Evolutionary conservation across 2,888 invertebrate species (phyloP).

Genomic region (Scaptomyza reducta): DNA sequence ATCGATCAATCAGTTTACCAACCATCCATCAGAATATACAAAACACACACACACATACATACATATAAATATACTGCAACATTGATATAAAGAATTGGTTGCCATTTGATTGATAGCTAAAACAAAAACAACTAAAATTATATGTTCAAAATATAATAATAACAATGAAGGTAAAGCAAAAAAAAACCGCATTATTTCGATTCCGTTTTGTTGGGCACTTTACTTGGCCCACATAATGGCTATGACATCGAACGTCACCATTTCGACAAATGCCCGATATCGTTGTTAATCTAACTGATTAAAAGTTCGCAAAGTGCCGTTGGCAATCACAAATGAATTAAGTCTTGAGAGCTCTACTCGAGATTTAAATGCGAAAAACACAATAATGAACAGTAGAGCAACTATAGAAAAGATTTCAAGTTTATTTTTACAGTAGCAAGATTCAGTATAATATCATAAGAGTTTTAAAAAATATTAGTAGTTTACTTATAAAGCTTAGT

Average conservation of each 20-base stretch:
- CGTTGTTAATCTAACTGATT: slow-evolving; percentile 44
- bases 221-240: slow-evolving; percentile 41
- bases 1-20: slow-evolving; percentile 74
- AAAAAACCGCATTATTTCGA: slow-evolving; percentile 43
- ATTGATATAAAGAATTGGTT: slow-evolving; percentile 28
- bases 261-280: slow-evolving; percentile 24
- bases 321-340: slow-evolving; percentile 18
- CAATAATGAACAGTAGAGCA: not conserved
- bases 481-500: no score
- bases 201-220: slow-evolving; percentile 35
- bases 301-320: slow-evolving; percentile 4
- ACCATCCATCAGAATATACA: slow-evolving; percentile 63
- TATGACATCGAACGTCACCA: slow-evolving; percentile 36
- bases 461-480: no score
- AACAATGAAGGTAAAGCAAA: slow-evolving; percentile 18
- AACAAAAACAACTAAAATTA: slow-evolving; percentile 5
- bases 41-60: slow-evolving; percentile 26
- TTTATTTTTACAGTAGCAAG: no score
- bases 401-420: not conserved
- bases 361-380: not conserved
- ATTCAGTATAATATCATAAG: no score
- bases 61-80: not conserved
- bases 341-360: slow-evolving; percentile 9
- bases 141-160: slow-evolving; percentile 11
- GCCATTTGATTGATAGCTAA: slow-evolving; percentile 68